These are phyloP conservation scores for Elymnias hypermnestra DNA, from an alignment of 1,140 invertebrate genomes.

Conservation along the genomic window DNA sequence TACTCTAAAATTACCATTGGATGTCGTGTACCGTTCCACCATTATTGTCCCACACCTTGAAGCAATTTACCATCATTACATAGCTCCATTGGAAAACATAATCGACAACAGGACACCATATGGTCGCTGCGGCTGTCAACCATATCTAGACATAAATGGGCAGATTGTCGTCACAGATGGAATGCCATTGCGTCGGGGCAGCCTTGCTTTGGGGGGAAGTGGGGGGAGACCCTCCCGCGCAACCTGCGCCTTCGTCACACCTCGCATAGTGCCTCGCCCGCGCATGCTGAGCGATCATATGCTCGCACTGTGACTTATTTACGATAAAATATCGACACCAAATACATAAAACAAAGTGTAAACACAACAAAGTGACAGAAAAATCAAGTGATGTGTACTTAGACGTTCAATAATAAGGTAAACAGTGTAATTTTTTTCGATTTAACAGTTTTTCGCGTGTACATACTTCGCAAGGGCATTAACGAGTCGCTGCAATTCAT, in stretches of 20 bases:
- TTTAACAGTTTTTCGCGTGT: background rate
- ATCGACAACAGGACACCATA: constrained; percentile 50
- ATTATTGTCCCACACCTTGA: constrained; percentile 40
- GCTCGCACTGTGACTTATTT: too few relatives aligned
- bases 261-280: constrained; percentile 48
- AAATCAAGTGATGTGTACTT: constrained; percentile 34
- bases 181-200: constrained; percentile 61
- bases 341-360: constrained; percentile 34
- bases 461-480: constrained; percentile 40
- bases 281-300: constrained; percentile 38
- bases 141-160: constrained; percentile 73
- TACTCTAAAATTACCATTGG: background rate
- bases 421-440: constrained; percentile 20
- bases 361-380: constrained; percentile 44
- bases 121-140: constrained; percentile 58
- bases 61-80: constrained; percentile 40
- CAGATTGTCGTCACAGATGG: constrained; percentile 68
- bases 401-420: constrained; percentile 36
- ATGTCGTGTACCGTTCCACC: constrained; percentile 5
- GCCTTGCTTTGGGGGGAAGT: constrained; percentile 38
- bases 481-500: constrained; percentile 24
- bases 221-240: constrained; percentile 45
- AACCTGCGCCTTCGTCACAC: constrained; percentile 57
- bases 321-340: too few relatives aligned
- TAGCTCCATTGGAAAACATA: constrained; percentile 42